A percentile compares a stretch with the other conserved stretches of the same genome.
Evolutionary conservation across 2,113 vertebrate genomes (phyloP).

Genomic region (Larimichthys crocea): DNA sequence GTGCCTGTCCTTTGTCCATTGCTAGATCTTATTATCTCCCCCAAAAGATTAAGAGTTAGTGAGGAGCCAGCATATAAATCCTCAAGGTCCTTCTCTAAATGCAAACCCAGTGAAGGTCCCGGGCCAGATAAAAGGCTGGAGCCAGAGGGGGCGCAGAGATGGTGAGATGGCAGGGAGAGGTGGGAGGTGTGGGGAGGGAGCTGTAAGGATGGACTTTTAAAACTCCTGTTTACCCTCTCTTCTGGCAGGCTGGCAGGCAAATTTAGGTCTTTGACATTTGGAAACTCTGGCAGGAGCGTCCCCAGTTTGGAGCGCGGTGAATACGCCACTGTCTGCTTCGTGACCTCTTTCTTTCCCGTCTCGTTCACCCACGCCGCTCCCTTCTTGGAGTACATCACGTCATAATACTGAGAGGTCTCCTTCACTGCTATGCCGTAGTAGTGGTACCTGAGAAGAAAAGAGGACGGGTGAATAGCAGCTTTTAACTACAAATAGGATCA

Average conservation of each 20-base stretch:
- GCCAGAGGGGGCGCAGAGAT: constrained; percentile 76
- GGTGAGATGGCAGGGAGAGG: constrained; percentile 58
- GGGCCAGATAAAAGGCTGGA: constrained; percentile 80
- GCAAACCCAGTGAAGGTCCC: constrained; percentile 76
- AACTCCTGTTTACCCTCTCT: constrained; percentile 93
- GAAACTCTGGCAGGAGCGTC: constrained; percentile 98
- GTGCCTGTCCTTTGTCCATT: constrained; percentile 83
- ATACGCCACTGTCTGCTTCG: constrained; percentile 99
- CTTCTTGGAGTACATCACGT: constrained; percentile 99
- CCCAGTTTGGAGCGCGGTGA: constrained; percentile 99
- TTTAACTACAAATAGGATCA: neutral
- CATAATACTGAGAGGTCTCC: constrained; percentile 98
- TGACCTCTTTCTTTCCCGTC: constrained; percentile 99
- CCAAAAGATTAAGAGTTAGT: constrained; percentile 86
- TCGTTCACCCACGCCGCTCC: constrained; percentile 99
- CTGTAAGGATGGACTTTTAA: constrained; percentile 80
- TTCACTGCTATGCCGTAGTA: constrained; percentile 99
- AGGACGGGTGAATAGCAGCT: neutral
- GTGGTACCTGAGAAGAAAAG: constrained; percentile 90
- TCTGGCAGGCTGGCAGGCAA: constrained; percentile 98
- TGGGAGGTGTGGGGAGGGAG: constrained; percentile 4
- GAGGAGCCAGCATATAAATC: constrained; percentile 86
- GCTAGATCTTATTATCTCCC: constrained; percentile 86
- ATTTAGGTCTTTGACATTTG: constrained; percentile 99
- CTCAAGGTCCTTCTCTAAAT: constrained; percentile 83